phyloP scores from a whole-genome alignment of 2,113 vertebrate genomes.

The Microtus pennsylvanicus region DNA sequence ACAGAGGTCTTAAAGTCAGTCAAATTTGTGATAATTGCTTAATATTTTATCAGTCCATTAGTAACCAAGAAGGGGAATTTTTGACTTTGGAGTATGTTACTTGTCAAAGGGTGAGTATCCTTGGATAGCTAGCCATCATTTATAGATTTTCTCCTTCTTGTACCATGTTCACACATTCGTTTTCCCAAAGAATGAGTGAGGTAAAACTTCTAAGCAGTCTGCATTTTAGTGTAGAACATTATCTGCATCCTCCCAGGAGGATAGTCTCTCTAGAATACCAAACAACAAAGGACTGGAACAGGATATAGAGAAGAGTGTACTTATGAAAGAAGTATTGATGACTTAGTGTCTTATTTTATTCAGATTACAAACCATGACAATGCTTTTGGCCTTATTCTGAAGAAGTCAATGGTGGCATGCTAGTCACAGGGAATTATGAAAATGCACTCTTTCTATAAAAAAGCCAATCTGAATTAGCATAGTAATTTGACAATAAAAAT shows the following conservation, averaged over 20 bases:
- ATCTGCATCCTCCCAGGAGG: neutral
- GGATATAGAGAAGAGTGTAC: neutral
- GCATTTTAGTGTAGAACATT: neutral
- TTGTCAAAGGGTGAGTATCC: neutral
- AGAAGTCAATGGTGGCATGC: neutral
- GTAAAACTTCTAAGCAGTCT: neutral
- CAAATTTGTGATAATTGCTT: neutral
- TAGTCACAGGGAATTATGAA: neutral
- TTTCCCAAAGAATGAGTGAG: neutral
- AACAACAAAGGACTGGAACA: slow-evolving; percentile 26
- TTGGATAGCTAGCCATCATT: neutral
- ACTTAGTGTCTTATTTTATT: neutral
- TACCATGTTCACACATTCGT: neutral
- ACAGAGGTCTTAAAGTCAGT: no score
- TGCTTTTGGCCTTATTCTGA: fast-evolving
- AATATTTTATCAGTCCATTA: neutral
- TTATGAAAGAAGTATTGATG: neutral
- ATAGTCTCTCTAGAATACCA: neutral
- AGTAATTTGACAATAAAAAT: neutral
- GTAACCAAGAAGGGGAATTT: neutral
- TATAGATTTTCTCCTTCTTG: neutral
- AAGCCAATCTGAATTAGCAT: neutral
- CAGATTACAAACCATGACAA: neutral
- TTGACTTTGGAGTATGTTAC: neutral
- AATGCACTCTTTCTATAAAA: neutral